These are phyloP conservation scores for Gymnocheta viridis DNA, from an alignment of 2,888 invertebrate genomes.

Conservation along the genomic window DNA sequence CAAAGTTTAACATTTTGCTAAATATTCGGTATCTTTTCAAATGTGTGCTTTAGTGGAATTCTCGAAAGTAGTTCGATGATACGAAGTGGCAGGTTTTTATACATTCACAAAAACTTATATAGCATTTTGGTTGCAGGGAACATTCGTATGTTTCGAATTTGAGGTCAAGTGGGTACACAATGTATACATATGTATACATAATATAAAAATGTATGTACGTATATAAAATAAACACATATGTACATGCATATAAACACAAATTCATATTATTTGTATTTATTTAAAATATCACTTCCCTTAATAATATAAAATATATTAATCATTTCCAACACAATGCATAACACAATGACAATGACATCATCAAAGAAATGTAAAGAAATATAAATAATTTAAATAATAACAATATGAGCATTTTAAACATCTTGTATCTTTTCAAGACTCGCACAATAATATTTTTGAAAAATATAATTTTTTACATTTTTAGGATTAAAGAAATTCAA, in stretches of 20 bases:
- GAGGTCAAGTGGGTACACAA: too few species aligned
- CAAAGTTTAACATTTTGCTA: too few species aligned
- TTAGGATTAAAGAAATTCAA: not conserved
- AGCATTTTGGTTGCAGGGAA: too few species aligned
- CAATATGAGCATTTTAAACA: constrained; percentile 11
- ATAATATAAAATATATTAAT: constrained; percentile 54
- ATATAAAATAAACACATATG: not conserved
- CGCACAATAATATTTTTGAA: not conserved
- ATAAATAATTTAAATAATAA: constrained; percentile 36
- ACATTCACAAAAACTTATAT: too few species aligned
- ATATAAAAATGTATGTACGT: too few species aligned
- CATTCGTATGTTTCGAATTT: too few species aligned
- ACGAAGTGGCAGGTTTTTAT: too few species aligned
- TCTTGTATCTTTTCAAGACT: not conserved
- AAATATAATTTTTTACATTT: constrained; percentile 32
- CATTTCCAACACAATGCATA: constrained; percentile 30
- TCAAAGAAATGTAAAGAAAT: constrained; percentile 3
- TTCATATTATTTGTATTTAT: not conserved
- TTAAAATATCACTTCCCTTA: constrained; percentile 7
- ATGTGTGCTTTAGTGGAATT: too few species aligned
- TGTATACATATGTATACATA: too few species aligned
- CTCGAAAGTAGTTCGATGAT: too few species aligned
- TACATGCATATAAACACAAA: not conserved
- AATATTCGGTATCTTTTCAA: too few species aligned
- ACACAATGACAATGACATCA: constrained; percentile 14